Conservation (phyloP, 2,888 invertebrate genomes). For the Bimastos eiseni region DNA sequence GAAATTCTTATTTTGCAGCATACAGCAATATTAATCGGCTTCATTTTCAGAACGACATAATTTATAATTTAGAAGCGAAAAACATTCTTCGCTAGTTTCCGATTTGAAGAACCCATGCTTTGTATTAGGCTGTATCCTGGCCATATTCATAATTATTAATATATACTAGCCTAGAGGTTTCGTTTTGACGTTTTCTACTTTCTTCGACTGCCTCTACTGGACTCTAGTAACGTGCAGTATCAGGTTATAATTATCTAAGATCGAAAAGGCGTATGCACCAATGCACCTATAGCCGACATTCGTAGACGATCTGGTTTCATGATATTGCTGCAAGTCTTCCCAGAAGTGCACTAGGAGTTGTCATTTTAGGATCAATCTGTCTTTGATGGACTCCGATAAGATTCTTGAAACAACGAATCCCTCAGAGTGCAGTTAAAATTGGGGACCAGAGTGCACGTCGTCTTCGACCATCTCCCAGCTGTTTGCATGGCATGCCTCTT, state of each 20-base stretch:
- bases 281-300: not conserved
- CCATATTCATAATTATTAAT: not conserved
- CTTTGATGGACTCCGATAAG: not conserved
- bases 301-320: not conserved
- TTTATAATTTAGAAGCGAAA: too few relatives aligned
- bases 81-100: not conserved
- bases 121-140: not conserved
- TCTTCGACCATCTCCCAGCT: too few relatives aligned
- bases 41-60: not conserved
- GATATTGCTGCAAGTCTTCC: not conserved
- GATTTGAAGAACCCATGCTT: not conserved
- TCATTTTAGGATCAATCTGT: not conserved
- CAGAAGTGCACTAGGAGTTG: not conserved
- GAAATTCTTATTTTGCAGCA: not conserved
- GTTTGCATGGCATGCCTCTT: too few relatives aligned
- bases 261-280: not conserved
- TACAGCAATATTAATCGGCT: not conserved
- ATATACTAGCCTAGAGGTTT: not conserved
- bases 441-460: not conserved
- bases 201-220: not conserved
- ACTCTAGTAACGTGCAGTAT: not conserved
- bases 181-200: not conserved
- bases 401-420: not conserved
- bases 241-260: not conserved
- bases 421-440: too few relatives aligned